phyloP scores from a whole-genome alignment of 2,888 invertebrate genomes.

The Temnothorax ravouxi region DNA sequence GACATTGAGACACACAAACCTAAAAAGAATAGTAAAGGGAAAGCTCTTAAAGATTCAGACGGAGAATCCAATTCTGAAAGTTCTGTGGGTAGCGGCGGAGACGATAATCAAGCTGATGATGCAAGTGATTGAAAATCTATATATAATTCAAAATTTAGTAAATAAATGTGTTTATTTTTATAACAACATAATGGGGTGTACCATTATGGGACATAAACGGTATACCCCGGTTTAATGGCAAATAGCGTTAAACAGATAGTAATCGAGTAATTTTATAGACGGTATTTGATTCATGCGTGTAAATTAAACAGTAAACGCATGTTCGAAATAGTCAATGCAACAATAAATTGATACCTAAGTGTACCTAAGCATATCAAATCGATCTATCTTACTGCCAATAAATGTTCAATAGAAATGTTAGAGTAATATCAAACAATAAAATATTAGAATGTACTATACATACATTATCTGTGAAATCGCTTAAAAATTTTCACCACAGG shows the following conservation, averaged over 20 bases:
- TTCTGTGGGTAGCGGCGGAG: conserved; percentile 84
- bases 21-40: conserved; percentile 92
- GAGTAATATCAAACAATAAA: conserved; percentile 7
- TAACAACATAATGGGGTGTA: neutral
- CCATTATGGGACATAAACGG: neutral
- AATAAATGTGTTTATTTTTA: conserved; percentile 16
- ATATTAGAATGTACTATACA: neutral
- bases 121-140: conserved; percentile 76
- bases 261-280: neutral
- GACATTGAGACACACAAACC: conserved; percentile 93
- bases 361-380: neutral
- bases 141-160: conserved; percentile 22
- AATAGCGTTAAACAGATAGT: neutral
- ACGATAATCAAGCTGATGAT: conserved; percentile 82
- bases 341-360: conserved; percentile 10
- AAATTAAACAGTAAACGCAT: conserved; percentile 19
- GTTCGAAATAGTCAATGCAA: neutral
- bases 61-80: conserved; percentile 87
- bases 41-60: conserved; percentile 94
- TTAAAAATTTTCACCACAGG: neutral
- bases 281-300: conserved; percentile 1
- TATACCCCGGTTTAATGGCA: neutral
- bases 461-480: neutral
- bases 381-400: neutral
- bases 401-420: neutral